Percentiles rank a stretch among this genome's conserved stretches.
Evolutionary conservation across 1,140 invertebrate genomes (phyloP).

Genomic region (Lepidotrigona ventralis): DNA sequence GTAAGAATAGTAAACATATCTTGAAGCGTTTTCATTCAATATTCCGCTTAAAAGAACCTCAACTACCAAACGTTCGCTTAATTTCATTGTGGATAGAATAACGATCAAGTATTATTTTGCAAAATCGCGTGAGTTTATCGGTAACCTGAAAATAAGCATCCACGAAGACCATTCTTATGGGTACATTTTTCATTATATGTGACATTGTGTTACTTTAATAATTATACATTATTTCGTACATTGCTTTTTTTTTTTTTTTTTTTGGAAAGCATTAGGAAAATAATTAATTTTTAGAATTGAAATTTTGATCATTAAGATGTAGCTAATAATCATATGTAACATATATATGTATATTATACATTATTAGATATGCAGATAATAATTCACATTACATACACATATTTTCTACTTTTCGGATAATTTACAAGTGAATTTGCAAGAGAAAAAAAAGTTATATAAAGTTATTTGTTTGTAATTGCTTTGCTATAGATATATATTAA

Average conservation of each 20-base stretch:
- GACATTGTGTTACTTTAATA: neutral
- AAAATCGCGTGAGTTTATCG: conserved; percentile 14
- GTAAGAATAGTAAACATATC: conserved; percentile 41
- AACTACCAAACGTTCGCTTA: neutral
- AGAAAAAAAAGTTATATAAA: no score
- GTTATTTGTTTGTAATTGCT: no score
- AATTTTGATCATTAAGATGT: conserved; percentile 2
- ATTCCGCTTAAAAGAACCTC: neutral
- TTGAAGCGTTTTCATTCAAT: neutral
- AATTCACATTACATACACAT: neutral
- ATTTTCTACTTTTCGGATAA: no score
- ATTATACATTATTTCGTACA: neutral
- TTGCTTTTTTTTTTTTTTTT: neutral
- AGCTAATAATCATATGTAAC: neutral
- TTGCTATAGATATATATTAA: no score
- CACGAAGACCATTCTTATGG: conserved; percentile 39
- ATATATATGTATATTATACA: neutral
- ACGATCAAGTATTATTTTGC: neutral
- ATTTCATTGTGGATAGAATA: conserved; percentile 16
- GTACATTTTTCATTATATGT: conserved; percentile 34
- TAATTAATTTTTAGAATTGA: neutral
- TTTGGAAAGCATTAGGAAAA: neutral
- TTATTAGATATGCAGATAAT: neutral
- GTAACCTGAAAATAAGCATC: conserved; percentile 42
- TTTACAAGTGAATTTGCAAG: no score